Evolutionary conservation across 2,888 invertebrate genomes (phyloP), one percentile per base, ranked within the genome.

Genomic region (Choristoneura rosaceana): DNA sequence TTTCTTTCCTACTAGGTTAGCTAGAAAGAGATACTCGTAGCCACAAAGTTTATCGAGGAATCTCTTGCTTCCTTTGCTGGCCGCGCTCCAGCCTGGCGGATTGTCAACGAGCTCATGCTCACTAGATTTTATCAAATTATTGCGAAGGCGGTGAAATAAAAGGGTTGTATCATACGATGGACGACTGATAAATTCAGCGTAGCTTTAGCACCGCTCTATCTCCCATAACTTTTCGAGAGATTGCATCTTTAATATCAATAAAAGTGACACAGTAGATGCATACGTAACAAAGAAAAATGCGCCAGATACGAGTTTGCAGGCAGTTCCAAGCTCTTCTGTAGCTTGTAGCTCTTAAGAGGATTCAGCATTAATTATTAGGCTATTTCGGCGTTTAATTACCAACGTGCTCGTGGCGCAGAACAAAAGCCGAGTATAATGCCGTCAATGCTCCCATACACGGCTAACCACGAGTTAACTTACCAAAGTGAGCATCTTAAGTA

Each of bases 61-160:
- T 55, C 55, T 55, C 55, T 10, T 15, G 50, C 83, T 90, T 55
- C 55, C 8, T 25, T 10, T 15, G 50, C 83, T 90, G 90, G 90
- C 90, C 74, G 67, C 74, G 71, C 77, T 89, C 90, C 90, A 90
- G 87, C 33, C 82, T 84, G 83, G 82, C 80, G 79, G 76, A 66
- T 79, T 84, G 83, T 82, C 85, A 86, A 82, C 82, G 75, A 75
- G 74, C 74, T 76, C 78, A 73, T 74, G 76, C 75, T 76, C 71
- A 75, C 81, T 78, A 80, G 79, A 81, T 80, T 82, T 79, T 80
- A 75, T 71, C 71, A 63, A 74, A 79, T 83, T 82, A 80, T 79
- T 76, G 75, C 76, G 74, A 78, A 76, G 74, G 73, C 61, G 71
- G 74, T 58, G 64, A 77, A 76, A 78, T 78, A 75, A 77, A 76